A percentile compares a stretch with the other conserved stretches of the same genome.
These are phyloP conservation scores for Galago senegalensis DNA, from an alignment of 2,797 vertebrate genomes.

Conservation along the genomic window DNA sequence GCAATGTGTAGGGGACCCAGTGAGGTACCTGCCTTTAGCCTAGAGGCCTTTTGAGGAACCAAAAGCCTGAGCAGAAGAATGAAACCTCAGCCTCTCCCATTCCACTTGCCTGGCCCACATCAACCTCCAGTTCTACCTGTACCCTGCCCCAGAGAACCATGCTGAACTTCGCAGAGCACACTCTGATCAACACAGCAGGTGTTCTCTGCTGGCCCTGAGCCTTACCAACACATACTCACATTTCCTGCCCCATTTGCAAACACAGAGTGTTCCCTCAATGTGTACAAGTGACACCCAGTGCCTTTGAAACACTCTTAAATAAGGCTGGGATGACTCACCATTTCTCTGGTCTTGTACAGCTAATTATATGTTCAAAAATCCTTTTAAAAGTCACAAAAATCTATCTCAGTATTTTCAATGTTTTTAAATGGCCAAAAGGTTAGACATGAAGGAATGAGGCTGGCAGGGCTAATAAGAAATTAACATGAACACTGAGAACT, in stretches of 20 bases:
- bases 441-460: constrained; percentile 66
- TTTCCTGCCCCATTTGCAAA: constrained; percentile 75
- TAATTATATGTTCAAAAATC: constrained; percentile 78
- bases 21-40: background rate
- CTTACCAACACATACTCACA: constrained; percentile 63
- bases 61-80: constrained; percentile 31
- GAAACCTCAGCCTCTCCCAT: background rate
- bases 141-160: constrained; percentile 30
- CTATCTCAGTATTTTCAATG: constrained; percentile 42
- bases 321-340: constrained; percentile 39
- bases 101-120: background rate
- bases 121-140: constrained; percentile 16
- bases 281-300: constrained; percentile 19
- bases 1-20: accelerated
- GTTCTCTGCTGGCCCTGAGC: background rate
- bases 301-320: constrained; percentile 76
- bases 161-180: constrained; percentile 72
- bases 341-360: constrained; percentile 66
- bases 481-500: constrained; percentile 65
- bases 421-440: constrained; percentile 80
- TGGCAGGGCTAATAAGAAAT: constrained; percentile 67
- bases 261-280: constrained; percentile 73
- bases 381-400: constrained; percentile 70
- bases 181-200: constrained; percentile 71
- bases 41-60: constrained; percentile 42